These are phyloP conservation scores for Melanargia galathea DNA, from an alignment of 2,888 invertebrate genomes.

Conservation along the genomic window DNA sequence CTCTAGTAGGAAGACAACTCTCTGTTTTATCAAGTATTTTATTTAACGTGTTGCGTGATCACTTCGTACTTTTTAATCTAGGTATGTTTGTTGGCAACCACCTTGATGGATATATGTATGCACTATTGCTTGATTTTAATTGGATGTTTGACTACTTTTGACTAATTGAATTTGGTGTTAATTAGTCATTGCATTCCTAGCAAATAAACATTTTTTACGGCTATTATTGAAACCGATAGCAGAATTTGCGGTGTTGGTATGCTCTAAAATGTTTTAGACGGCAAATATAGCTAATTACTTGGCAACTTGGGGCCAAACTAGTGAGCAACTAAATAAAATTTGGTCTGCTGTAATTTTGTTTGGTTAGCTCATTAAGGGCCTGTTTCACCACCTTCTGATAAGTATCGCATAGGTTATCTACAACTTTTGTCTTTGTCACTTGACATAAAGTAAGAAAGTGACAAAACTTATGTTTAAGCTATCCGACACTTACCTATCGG, in stretches of 20 bases:
- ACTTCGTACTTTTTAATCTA: conserved; percentile 18
- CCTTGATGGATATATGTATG: conserved; percentile 18
- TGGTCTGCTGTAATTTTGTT: no score
- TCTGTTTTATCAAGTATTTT: conserved; percentile 25
- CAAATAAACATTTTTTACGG: background rate
- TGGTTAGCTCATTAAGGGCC: no score
- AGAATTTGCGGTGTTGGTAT: background rate
- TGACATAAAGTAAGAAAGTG: no score
- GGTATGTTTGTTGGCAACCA: conserved; percentile 12
- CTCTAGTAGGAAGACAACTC: background rate
- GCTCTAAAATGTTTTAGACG: no score
- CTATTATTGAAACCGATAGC: background rate
- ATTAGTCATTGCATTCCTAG: background rate
- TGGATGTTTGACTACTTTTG: conserved; percentile 7
- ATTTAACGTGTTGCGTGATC: conserved; percentile 33
- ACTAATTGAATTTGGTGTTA: conserved; percentile 11
- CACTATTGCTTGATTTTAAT: conserved; percentile 16
- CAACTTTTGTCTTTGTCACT: no score
- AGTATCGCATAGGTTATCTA: no score
- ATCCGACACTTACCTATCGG: no score
- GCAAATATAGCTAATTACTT: no score
- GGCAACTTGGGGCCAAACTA: no score
- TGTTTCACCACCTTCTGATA: no score
- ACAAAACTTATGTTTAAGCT: no score
- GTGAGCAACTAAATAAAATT: no score